A percentile compares a stretch with the other conserved stretches of the same genome.
Conservation (phyloP, 2,888 invertebrate species). For the Ceraclea dissimilis region DNA sequence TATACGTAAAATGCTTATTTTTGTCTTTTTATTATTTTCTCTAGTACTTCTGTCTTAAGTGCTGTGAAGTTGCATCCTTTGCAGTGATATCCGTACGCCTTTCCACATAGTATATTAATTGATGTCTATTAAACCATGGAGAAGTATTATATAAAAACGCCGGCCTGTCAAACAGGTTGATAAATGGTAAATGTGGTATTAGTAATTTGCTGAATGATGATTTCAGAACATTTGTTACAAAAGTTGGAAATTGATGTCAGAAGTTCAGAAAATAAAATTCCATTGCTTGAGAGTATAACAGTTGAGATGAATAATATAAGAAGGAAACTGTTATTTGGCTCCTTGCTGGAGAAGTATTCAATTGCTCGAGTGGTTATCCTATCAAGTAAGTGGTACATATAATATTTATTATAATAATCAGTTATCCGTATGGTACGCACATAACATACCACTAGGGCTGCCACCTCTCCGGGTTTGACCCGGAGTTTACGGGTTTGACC, state of each 20-base stretch:
- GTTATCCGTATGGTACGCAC: no score
- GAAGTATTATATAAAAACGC: not conserved
- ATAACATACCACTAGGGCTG: no score
- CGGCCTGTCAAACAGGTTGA: no score
- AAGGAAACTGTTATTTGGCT: slow-evolving; percentile 38
- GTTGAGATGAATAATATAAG: slow-evolving; percentile 39
- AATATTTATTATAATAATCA: no score
- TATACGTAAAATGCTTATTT: not conserved
- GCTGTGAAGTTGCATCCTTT: no score
- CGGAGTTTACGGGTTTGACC: no score
- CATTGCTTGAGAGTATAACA: slow-evolving; percentile 38
- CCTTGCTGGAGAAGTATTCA: slow-evolving; percentile 41
- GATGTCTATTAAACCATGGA: not conserved
- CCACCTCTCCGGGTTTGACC: no score
- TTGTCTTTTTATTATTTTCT: slow-evolving; percentile 30
- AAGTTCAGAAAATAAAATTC: slow-evolving; percentile 38
- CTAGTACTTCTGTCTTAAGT: no score
- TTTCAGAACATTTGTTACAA: slow-evolving; percentile 41
- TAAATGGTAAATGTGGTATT: no score
- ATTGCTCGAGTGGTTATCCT: slow-evolving; percentile 43
- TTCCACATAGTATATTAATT: not conserved
- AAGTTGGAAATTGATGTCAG: slow-evolving; percentile 43
- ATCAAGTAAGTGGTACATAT: slow-evolving; percentile 36
- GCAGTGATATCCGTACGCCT: no score
- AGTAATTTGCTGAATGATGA: no score